Evolutionary conservation across 1,140 invertebrate genomes (phyloP).

Genomic region (Drosophila santomea): DNA sequence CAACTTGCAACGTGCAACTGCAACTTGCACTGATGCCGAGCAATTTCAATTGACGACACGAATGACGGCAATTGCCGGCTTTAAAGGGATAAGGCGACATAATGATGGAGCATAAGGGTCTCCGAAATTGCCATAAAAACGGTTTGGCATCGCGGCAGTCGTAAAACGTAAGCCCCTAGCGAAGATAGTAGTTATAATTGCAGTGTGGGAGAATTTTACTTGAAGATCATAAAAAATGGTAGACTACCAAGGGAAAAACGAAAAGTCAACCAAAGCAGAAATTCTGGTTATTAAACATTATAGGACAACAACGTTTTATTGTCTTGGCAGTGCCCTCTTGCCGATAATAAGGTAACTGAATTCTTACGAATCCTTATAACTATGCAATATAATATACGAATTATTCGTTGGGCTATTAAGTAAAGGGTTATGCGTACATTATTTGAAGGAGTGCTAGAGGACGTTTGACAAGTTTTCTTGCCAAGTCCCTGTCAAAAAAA

Average conservation of each 20-base stretch:
- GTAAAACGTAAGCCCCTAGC: constrained; percentile 20
- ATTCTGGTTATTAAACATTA: too few relatives aligned
- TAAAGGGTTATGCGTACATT: not conserved
- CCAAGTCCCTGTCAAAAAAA: not conserved
- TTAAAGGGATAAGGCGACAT: constrained; percentile 53
- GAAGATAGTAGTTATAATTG: constrained; percentile 57
- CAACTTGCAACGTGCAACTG: constrained; percentile 75
- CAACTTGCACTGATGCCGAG: constrained; percentile 74
- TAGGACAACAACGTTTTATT: not conserved
- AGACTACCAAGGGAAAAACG: constrained; percentile 9
- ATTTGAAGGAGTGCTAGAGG: not conserved
- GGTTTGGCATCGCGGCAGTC: constrained; percentile 35
- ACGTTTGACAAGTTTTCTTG: not conserved
- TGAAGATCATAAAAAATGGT: constrained; percentile 33
- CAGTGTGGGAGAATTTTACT: constrained; percentile 31
- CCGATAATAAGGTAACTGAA: too few relatives aligned
- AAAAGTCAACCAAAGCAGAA: too few relatives aligned
- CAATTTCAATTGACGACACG: constrained; percentile 79
- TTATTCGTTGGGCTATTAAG: too few relatives aligned
- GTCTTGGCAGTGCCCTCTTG: too few relatives aligned
- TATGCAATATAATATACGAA: too few relatives aligned
- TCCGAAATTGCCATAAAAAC: constrained; percentile 43
- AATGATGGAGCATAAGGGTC: constrained; percentile 43
- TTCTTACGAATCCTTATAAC: too few relatives aligned
- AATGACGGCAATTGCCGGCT: constrained; percentile 70